These are phyloP conservation scores for Himalopsyche tibetana DNA, from an alignment of 2,888 invertebrate genomes.

Conservation along the genomic window DNA sequence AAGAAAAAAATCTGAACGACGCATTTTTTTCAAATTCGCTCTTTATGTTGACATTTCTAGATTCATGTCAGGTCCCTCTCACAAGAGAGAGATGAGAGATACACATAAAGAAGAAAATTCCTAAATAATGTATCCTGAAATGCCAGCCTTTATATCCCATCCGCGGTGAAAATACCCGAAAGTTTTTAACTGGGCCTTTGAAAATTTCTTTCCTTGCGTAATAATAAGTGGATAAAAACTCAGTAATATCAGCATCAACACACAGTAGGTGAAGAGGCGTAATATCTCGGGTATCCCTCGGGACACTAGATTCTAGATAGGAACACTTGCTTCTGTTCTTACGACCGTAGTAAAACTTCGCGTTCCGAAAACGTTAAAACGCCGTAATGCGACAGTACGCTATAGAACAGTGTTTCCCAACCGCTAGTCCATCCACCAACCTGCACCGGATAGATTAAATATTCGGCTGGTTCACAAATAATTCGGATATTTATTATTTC, in stretches of 20 bases:
- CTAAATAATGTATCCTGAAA: conserved; percentile 18
- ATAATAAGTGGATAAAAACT: conserved; percentile 31
- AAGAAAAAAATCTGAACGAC: neutral
- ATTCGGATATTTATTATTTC: too few species aligned
- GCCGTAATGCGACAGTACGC: conserved; percentile 2
- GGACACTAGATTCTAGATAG: conserved; percentile 15
- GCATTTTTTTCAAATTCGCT: neutral
- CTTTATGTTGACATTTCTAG: neutral
- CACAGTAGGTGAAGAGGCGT: neutral
- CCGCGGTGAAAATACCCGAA: conserved; percentile 26
- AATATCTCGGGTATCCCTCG: conserved; percentile 19
- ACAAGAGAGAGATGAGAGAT: neutral
- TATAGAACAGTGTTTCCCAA: too few species aligned
- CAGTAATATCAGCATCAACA: conserved; percentile 4
- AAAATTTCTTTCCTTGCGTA: neutral
- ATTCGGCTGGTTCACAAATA: too few species aligned
- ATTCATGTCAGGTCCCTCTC: neutral
- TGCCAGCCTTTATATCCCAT: neutral
- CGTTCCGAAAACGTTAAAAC: conserved; percentile 16
- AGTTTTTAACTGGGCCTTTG: neutral
- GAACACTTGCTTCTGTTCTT: conserved; percentile 20
- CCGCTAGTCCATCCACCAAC: too few species aligned
- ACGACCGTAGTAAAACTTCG: conserved; percentile 16
- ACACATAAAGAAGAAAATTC: conserved; percentile 10
- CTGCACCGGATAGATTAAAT: too few species aligned